These are phyloP conservation scores for Eutolmus rufibarbis DNA, from an alignment of 2,888 invertebrate species.

Conservation along the genomic window DNA sequence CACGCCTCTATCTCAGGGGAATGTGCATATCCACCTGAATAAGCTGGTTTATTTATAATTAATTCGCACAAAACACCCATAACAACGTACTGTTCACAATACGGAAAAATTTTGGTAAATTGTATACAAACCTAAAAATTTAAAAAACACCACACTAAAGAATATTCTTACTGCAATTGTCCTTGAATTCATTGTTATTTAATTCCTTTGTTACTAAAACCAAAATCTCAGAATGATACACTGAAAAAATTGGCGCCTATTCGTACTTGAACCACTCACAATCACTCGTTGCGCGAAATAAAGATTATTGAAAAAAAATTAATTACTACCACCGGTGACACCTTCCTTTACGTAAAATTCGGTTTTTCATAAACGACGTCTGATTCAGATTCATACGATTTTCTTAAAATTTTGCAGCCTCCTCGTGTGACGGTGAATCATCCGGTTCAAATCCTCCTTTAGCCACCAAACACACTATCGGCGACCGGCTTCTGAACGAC, in stretches of 20 bases:
- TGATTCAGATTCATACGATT: not conserved
- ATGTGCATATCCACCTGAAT: not conserved
- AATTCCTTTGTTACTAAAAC: not conserved
- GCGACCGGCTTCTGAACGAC: not conserved
- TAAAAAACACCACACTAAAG: slow-evolving; percentile 4
- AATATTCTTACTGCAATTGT: not conserved
- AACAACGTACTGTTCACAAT: not conserved
- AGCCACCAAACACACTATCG: not conserved
- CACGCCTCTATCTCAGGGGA: not conserved
- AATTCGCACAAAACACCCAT: not conserved
- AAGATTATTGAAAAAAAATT: no score
- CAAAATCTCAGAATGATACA: not conserved
- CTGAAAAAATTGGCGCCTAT: not conserved
- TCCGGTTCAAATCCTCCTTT: not conserved
- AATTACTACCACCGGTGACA: no score
- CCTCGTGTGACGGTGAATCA: not conserved
- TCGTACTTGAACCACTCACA: not conserved
- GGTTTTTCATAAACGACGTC: not conserved
- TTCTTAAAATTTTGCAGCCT: not conserved
- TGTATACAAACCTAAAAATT: slow-evolving; percentile 6
- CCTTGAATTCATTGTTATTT: slow-evolving; percentile 7
- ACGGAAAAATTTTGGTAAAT: not conserved
- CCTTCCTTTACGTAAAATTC: not conserved
- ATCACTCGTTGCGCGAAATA: not conserved
- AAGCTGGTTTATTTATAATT: not conserved